These are phyloP conservation scores for Chroicocephalus ridibundus DNA, from an alignment of 2,113 vertebrate genomes.

Conservation along the genomic window DNA sequence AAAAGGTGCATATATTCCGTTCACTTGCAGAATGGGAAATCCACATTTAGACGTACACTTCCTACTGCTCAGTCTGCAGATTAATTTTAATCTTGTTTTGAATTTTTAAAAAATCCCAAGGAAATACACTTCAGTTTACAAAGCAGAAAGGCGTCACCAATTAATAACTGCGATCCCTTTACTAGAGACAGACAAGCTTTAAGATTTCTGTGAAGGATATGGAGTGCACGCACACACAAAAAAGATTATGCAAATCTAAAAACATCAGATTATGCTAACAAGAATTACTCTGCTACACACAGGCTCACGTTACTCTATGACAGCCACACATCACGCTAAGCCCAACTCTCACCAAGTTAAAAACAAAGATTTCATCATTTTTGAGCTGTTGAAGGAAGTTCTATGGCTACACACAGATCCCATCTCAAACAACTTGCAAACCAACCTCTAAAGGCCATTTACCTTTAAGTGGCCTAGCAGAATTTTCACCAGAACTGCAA, in stretches of 20 bases:
- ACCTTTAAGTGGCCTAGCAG: neutral
- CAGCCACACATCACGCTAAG: neutral
- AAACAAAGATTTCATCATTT: neutral
- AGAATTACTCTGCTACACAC: neutral
- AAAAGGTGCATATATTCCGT: neutral
- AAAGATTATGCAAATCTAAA: conserved; percentile 32
- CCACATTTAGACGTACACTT: neutral
- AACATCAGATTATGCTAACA: neutral
- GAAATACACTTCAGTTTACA: neutral
- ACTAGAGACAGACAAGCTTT: neutral
- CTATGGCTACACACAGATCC: neutral
- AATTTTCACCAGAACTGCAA: neutral
- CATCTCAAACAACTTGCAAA: neutral
- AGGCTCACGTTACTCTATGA: neutral
- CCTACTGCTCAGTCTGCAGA: neutral
- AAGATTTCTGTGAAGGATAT: neutral
- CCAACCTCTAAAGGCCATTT: neutral
- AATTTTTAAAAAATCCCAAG: neutral
- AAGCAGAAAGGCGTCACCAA: neutral
- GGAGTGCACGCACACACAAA: neutral
- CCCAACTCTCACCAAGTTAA: neutral
- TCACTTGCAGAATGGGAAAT: neutral
- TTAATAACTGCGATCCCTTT: conserved; percentile 26
- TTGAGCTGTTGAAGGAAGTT: neutral
- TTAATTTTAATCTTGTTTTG: conserved; percentile 21